These are phyloP conservation scores for Itoplectis maculator DNA, from an alignment of 2,888 invertebrate genomes.

Conservation along the genomic window DNA sequence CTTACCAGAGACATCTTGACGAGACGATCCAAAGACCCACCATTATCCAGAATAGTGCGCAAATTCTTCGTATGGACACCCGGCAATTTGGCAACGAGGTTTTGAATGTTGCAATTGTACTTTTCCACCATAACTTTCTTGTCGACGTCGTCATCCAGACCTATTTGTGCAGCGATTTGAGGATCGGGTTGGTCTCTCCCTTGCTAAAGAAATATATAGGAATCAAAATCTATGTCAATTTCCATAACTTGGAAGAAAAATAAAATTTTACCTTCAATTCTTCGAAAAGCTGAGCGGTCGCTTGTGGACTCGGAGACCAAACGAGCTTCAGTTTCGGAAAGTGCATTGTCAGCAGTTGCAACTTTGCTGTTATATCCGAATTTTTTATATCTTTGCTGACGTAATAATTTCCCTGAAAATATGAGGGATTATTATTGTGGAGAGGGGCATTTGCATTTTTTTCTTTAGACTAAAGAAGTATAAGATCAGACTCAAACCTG, in stretches of 20 bases:
- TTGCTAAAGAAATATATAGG: slow-evolving; percentile 85
- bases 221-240: slow-evolving; percentile 24
- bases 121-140: slow-evolving; percentile 86
- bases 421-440: slow-evolving; percentile 29
- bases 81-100: slow-evolving; percentile 94
- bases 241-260: slow-evolving; percentile 31
- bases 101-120: slow-evolving; percentile 91
- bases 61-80: slow-evolving; percentile 96
- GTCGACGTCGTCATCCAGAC: slow-evolving; percentile 87
- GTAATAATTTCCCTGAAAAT: slow-evolving; percentile 91
- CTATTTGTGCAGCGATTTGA: slow-evolving; percentile 90
- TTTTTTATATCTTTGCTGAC: slow-evolving; percentile 91
- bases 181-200: slow-evolving; percentile 93
- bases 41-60: slow-evolving; percentile 90
- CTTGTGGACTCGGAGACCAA: slow-evolving; percentile 98
- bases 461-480: background rate
- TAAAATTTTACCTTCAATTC: slow-evolving; percentile 91
- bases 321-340: slow-evolving; percentile 96
- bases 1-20: slow-evolving; percentile 87
- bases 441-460: background rate
- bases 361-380: slow-evolving; percentile 93
- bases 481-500: slow-evolving; percentile 86
- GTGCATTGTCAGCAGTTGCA: slow-evolving; percentile 96
- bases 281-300: slow-evolving; percentile 97
- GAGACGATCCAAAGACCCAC: slow-evolving; percentile 88